phyloP scores from a whole-genome alignment of 1,140 invertebrate species.

The Bombus sibiricus region DNA sequence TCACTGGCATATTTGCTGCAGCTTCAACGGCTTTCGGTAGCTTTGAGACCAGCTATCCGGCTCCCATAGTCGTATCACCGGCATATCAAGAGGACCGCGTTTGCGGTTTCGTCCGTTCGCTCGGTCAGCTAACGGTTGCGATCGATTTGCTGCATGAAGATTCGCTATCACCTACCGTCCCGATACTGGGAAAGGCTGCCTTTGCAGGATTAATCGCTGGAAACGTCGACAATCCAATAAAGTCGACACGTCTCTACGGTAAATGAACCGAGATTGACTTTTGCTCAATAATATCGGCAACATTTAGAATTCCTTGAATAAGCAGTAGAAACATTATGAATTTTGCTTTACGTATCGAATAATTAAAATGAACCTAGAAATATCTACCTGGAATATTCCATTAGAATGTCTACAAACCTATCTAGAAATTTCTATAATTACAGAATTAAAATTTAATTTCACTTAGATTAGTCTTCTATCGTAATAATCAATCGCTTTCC shows the following conservation, averaged over 20 bases:
- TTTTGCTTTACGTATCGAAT: no score
- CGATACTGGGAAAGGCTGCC: not conserved
- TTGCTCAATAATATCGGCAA: not conserved
- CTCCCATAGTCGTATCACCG: constrained; percentile 40
- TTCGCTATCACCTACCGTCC: constrained; percentile 18
- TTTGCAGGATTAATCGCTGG: constrained; percentile 28
- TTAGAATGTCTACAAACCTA: no score
- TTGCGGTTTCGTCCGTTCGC: constrained; percentile 35
- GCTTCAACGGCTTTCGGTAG: constrained; percentile 26
- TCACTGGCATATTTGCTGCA: constrained; percentile 32
- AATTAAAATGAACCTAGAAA: no score
- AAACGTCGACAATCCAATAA: constrained; percentile 22
- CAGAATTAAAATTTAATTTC: no score
- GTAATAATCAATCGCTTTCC: no score
- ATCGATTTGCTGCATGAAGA: constrained; percentile 45
- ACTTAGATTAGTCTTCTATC: no score
- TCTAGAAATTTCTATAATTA: no score
- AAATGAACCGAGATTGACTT: not conserved
- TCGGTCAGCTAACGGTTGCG: constrained; percentile 30
- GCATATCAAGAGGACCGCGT: constrained; percentile 50
- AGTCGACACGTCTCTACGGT: constrained; percentile 9
- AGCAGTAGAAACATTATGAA: no score
- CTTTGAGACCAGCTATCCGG: constrained; percentile 36
- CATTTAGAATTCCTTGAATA: no score
- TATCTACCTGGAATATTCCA: no score